Evolutionary conservation across 2,888 invertebrate genomes (phyloP), one percentile per base, ranked within the genome.

Genomic region (Hoplodrina blanda): DNA sequence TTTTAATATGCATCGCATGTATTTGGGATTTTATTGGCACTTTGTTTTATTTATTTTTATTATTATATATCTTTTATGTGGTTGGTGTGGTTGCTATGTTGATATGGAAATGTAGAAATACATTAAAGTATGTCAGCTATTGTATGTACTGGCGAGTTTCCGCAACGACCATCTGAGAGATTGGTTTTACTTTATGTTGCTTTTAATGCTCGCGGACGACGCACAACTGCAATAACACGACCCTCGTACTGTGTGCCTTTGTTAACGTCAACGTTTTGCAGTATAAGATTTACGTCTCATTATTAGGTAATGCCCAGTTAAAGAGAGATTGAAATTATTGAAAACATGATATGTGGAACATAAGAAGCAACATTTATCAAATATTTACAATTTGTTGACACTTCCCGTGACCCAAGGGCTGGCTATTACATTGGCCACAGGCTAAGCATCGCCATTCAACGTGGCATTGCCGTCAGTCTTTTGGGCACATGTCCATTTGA

Each of bases 21-120:
- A 71, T 81, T 78, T 73, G 72, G 72, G 63, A 63, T 80, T 82
- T 84, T 82, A 82, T 84, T 74, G 68, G 62, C 72, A 80, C 62
- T 78, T 78, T 65, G 65, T 76, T 80, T 79, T 78, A 72, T 83
- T 78, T 80, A 80, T 82, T 83, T 82, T 85, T 82, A 69, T 69
- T 72, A 61, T 78, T 82, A n/a, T n/a, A n/a, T n/a, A 78, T 79
- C 69, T 67, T 69, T 82, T 82, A 76, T 80, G 64, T 66, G 46
- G 63, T 67, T 66, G 68, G 57, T 30, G 62, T 66, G 65, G 57
- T 37, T 25, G 25, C 60, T 52, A 76, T 69, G 69, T 55, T 63
- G 71, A 83, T 80, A 72, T 69, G 69, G 83, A 68, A 80, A 76
- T 83, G 60, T 55, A 76, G 59, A 71, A 66, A 73, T 69, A 73